Conservation (phyloP, 2,888 invertebrate genomes). For the Machimus atricapillus region DNA sequence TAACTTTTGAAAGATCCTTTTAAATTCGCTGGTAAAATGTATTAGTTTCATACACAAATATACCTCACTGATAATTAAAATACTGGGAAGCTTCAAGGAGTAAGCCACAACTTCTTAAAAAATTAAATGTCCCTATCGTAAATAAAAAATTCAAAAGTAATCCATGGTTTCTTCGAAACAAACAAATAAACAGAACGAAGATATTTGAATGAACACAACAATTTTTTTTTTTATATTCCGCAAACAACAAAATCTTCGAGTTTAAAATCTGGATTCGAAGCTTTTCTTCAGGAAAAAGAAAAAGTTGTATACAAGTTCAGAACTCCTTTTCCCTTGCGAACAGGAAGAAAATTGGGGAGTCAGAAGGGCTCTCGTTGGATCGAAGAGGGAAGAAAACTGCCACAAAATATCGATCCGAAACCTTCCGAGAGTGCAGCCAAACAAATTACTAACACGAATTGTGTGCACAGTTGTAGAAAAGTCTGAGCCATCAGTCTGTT, state of each 20-base stretch:
- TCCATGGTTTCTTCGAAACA: background rate
- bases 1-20: too few species aligned
- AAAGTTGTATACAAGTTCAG: background rate
- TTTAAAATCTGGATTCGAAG: background rate
- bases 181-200: background rate
- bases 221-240: background rate
- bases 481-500: slow-evolving; percentile 12
- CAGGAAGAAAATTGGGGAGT: background rate
- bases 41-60: too few species aligned
- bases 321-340: background rate
- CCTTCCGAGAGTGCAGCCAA: background rate
- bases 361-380: background rate
- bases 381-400: background rate
- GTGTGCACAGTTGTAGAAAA: slow-evolving; percentile 28
- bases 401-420: slow-evolving; percentile 1
- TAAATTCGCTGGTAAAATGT: too few species aligned
- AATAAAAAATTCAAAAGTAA: background rate
- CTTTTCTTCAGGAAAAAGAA: background rate
- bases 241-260: background rate
- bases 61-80: too few species aligned
- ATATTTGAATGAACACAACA: background rate
- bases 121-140: too few species aligned
- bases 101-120: too few species aligned
- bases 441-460: slow-evolving; percentile 24
- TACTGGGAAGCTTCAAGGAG: too few species aligned